Evolutionary conservation across 1,140 invertebrate genomes (phyloP), one percentile per base, ranked within the genome.

Genomic region (fruit fly (Drosophila melanogaster)): DNA sequence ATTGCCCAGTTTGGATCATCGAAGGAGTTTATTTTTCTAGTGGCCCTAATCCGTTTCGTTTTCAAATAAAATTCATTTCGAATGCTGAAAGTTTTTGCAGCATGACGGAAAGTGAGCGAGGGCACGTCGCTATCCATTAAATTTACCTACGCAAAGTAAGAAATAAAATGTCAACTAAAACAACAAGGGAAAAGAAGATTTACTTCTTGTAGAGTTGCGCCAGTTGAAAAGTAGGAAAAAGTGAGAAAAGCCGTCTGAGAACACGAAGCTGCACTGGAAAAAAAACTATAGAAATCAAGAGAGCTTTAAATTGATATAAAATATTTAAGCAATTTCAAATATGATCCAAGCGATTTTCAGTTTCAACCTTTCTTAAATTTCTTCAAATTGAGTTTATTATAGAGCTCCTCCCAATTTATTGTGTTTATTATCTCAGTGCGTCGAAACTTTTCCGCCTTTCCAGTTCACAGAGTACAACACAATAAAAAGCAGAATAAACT

Each of bases 21-120:
- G 33, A 17, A 40, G 33, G 33, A 24, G 40, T 44, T 47, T 81
- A 55, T 59, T 57, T 74, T 61, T 71, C 40, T 17, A n/a, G 24
- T 40, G 2, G 1, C 49, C 60, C 66, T 83, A 75, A 90, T 85
- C 80, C 74, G 57, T 79, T 90, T 90, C 89, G 89, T 85, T 81
- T 90, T 91, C 78, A 73, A 81, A 90, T 85, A 89, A 85, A 90
- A 81, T 90, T 83, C 84, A 89, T 80, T 80, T 70, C 50, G 64
- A 62, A 74, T 77, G 67, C 56, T 40, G 12, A 30, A 56, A 55
- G 41, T 62, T 56, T 72, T 33, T 47, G 22, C n/a, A 35, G 30
- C 15, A 40, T 22, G 22, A 24, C 4, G 15, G 40, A 12, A 33
- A 15, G 22, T 10, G 10, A 11, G 11, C 24, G 7, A 14, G 2